Evolutionary conservation across 2,888 invertebrate species (phyloP).

Genomic region (Epinotia nisella): DNA sequence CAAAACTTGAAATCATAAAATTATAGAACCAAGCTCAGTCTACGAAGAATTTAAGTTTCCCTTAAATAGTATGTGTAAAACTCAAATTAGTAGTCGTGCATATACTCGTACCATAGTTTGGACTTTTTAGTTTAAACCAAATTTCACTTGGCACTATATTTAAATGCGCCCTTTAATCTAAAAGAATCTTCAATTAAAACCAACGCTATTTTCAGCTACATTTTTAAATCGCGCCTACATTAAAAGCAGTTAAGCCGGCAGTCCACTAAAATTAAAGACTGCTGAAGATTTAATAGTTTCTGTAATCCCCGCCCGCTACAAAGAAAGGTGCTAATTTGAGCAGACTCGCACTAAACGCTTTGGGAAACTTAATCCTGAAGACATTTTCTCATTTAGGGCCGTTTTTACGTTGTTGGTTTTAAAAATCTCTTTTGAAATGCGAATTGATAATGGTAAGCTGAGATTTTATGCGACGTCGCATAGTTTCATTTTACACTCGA

Average conservation of each 20-base stretch:
- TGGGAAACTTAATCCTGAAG: constrained; percentile 27
- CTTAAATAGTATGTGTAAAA: no score
- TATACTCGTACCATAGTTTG: no score
- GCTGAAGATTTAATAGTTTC: constrained; percentile 38
- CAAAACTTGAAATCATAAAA: no score
- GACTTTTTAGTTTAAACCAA: neutral
- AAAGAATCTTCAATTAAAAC: constrained; percentile 9
- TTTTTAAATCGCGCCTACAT: constrained; percentile 2
- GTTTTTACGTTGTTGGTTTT: neutral
- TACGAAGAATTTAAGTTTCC: no score
- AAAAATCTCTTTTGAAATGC: no score
- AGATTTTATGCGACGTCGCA: no score
- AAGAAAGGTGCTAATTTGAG: constrained; percentile 39
- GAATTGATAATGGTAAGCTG: no score
- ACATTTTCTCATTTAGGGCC: constrained; percentile 1
- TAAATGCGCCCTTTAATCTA: neutral
- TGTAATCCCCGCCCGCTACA: constrained; percentile 29
- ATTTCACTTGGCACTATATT: neutral
- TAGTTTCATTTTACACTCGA: no score
- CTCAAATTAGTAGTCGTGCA: no score
- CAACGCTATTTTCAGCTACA: neutral
- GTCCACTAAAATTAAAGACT: constrained; percentile 36
- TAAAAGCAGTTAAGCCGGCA: constrained; percentile 23
- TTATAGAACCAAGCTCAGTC: no score
- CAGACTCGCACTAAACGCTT: constrained; percentile 20